A percentile compares a stretch with the other conserved stretches of the same genome.
These are phyloP conservation scores for Leptosomus discolor DNA, from an alignment of 2,113 vertebrate species.

Conservation along the genomic window DNA sequence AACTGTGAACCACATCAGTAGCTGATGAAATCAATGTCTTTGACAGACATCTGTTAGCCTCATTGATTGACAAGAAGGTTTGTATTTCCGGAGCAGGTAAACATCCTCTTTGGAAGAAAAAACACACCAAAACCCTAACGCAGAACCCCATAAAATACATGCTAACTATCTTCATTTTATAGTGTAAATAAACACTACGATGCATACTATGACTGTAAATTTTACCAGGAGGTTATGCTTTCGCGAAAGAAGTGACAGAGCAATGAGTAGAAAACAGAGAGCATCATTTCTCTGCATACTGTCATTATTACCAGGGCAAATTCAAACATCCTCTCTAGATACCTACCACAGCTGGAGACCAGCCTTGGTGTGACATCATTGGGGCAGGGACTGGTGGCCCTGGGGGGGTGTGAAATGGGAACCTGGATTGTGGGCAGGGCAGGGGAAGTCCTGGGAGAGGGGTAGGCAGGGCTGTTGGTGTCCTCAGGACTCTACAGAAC, in stretches of 20 bases:
- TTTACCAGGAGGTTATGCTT: not conserved
- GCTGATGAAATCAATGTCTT: not conserved
- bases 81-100: not conserved
- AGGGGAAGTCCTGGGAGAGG: fast-evolving
- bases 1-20: not conserved
- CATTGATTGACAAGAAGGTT: not conserved
- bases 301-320: not conserved
- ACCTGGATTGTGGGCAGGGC: not conserved
- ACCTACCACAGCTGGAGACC: not conserved
- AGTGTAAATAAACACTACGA: not conserved
- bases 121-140: not conserved
- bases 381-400: not conserved
- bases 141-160: not conserved
- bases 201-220: not conserved
- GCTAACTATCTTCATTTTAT: not conserved
- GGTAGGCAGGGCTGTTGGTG: not conserved
- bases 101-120: not conserved
- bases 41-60: not conserved
- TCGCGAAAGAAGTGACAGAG: not conserved
- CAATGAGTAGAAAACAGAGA: not conserved
- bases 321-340: not conserved
- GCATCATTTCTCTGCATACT: fast-evolving
- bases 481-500: not conserved
- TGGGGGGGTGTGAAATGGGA: not conserved
- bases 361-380: not conserved